Evolutionary conservation across 2,888 invertebrate species (phyloP).

Genomic region (Pollenia labialis): DNA sequence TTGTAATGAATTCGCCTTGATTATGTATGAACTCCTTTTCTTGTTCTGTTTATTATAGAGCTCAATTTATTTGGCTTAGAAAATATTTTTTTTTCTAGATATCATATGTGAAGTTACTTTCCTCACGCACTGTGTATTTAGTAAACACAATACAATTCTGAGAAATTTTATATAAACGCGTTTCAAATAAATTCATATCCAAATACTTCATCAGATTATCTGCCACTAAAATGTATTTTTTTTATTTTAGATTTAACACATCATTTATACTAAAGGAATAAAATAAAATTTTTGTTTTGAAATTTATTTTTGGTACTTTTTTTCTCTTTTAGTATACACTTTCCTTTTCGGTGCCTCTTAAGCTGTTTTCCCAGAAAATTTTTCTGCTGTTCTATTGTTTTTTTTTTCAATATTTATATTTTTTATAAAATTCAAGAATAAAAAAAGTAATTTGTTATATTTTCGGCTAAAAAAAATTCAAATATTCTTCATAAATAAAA

Average conservation of each 20-base stretch:
- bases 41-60: no score
- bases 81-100: no score
- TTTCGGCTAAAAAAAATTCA: constrained; percentile 22
- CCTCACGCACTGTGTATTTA: not conserved
- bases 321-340: constrained; percentile 4
- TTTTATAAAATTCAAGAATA: not conserved
- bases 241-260: constrained; percentile 5
- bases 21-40: no score
- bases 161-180: not conserved
- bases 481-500: constrained; percentile 56
- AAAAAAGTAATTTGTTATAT: not conserved
- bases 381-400: not conserved
- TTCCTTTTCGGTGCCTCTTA: not conserved
- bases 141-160: not conserved
- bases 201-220: not conserved
- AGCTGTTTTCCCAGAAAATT: no score
- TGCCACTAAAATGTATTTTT: constrained; percentile 19
- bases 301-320: not conserved
- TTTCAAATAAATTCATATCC: not conserved
- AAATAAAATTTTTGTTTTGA: not conserved
- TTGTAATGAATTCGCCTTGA: no score
- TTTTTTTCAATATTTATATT: constrained; percentile 1
- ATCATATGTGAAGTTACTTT: not conserved
- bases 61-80: no score
- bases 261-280: not conserved